These are phyloP conservation scores for Azorinus chamasolen DNA, from an alignment of 2,888 invertebrate genomes.

Conservation along the genomic window DNA sequence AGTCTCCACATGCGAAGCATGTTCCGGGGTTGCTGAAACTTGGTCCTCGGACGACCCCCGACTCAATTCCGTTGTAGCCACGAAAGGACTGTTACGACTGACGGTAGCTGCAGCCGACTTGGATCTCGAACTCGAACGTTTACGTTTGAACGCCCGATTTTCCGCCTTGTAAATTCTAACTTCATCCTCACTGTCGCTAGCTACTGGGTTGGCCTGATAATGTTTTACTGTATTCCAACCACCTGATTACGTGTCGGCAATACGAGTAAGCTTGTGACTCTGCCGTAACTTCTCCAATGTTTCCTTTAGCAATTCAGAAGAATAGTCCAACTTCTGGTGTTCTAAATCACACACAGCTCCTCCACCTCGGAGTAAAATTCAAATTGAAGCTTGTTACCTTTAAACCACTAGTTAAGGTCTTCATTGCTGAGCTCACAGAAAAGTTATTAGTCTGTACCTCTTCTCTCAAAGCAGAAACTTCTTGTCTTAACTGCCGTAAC, in stretches of 20 bases:
- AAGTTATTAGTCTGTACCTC: neutral
- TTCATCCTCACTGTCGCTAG: constrained; percentile 41
- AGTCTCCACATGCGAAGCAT: too few relatives aligned
- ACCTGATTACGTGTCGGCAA: constrained; percentile 35
- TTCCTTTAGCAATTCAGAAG: neutral
- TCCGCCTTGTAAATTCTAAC: constrained; percentile 27
- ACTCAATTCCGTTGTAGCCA: too few relatives aligned
- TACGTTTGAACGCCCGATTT: constrained; percentile 14
- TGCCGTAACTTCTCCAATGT: constrained; percentile 5
- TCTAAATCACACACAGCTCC: constrained; percentile 4
- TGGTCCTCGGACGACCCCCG: too few relatives aligned
- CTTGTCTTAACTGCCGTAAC: too few relatives aligned
- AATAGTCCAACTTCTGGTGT: neutral
- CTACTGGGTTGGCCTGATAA: constrained; percentile 32
- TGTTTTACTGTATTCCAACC: constrained; percentile 38
- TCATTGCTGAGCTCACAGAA: neutral
- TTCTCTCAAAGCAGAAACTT: constrained; percentile 11
- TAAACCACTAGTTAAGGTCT: constrained; percentile 5
- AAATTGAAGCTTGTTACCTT: constrained; percentile 11
- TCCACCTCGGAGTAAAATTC: neutral
- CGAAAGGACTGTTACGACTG: neutral
- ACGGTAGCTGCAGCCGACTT: neutral
- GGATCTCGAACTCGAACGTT: neutral
- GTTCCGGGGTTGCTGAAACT: too few relatives aligned
- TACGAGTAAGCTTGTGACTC: constrained; percentile 14